Conservation (phyloP, 2,113 vertebrate species). For the Chauna torquata region DNA sequence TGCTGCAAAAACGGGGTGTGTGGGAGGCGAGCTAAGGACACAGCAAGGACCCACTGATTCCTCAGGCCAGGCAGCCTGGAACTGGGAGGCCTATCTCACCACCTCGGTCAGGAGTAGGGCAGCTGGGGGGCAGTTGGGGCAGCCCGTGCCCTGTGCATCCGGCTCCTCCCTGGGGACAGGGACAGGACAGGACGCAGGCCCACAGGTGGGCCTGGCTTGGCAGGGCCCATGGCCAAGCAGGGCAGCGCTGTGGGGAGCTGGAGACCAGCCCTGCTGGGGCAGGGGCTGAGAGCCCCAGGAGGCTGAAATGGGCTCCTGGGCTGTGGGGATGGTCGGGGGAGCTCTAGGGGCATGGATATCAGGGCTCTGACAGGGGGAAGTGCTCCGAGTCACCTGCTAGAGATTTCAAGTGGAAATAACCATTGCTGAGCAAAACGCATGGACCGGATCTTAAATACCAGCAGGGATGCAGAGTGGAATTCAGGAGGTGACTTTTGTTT, state of each 20-base stretch:
- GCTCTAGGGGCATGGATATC: neutral
- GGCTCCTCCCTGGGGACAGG: rapidly evolving
- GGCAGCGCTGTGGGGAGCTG: neutral
- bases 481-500: neutral
- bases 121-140: neutral
- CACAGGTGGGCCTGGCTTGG: neutral
- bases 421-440: rapidly evolving
- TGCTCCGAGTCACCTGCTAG: neutral
- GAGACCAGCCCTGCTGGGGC: neutral
- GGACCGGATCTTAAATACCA: neutral
- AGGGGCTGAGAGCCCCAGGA: neutral
- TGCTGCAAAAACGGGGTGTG: neutral
- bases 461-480: neutral
- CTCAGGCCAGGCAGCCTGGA: neutral
- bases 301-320: neutral
- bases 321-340: rapidly evolving
- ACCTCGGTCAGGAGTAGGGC: neutral
- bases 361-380: neutral
- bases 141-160: rapidly evolving
- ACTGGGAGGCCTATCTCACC: neutral
- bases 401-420: neutral
- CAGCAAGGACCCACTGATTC: neutral
- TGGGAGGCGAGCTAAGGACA: neutral
- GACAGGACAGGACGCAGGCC: neutral
- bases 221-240: too few species aligned